Evolutionary conservation across 2,797 vertebrate species (phyloP).

Genomic region (Alauda arvensis): DNA sequence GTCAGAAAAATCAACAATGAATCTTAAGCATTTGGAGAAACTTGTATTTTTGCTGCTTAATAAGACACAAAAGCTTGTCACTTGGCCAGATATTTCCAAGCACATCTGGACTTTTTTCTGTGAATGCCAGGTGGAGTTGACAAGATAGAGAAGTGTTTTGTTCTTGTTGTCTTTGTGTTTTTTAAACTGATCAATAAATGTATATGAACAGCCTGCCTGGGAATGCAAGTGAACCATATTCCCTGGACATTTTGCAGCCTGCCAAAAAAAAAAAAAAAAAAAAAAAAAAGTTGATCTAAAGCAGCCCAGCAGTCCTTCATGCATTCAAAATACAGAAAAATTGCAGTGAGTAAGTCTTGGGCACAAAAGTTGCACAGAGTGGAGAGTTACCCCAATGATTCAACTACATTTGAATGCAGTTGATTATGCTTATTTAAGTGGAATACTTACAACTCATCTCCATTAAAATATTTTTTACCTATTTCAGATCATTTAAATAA

Average conservation of each 20-base stretch:
- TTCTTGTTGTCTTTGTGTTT: neutral
- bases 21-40: neutral
- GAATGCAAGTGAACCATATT: neutral
- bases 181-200: neutral
- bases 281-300: neutral
- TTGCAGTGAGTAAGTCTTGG: neutral
- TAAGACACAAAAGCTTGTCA: neutral
- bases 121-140: neutral
- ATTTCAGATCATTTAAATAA: neutral
- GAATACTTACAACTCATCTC: neutral
- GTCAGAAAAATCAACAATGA: neutral
- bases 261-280: neutral
- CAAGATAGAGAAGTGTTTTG: neutral
- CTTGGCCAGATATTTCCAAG: neutral
- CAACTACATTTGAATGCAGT: neutral
- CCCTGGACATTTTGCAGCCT: neutral
- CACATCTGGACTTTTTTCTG: neutral
- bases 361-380: neutral
- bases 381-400: fast-evolving
- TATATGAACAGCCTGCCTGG: neutral
- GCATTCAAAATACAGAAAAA: neutral
- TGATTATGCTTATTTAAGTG: neutral
- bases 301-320: neutral
- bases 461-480: neutral
- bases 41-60: neutral